Conservation (phyloP, 2,797 vertebrate species). For the Prionace glauca region DNA sequence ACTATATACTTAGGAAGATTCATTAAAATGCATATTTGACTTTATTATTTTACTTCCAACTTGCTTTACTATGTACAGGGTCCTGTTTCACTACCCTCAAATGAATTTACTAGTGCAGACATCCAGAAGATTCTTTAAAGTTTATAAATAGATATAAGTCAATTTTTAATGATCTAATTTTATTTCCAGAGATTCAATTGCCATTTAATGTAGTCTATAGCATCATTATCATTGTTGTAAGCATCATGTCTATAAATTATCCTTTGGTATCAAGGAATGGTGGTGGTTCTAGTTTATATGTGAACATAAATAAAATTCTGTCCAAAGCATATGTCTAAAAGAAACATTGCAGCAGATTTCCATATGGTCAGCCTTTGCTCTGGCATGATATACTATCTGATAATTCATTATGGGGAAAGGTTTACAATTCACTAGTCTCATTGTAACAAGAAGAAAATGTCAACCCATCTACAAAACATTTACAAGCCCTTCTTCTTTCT, state of each 20-base stretch:
- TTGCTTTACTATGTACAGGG: not conserved
- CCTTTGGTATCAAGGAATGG: constrained; percentile 24
- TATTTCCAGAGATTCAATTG: constrained; percentile 32
- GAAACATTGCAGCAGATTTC: constrained; percentile 43
- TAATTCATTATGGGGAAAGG: constrained; percentile 52
- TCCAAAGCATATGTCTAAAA: constrained; percentile 43
- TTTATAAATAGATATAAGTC: not conserved
- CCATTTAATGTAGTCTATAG: constrained; percentile 24
- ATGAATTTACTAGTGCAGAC: constrained; percentile 7
- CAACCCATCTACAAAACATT: constrained; percentile 54
- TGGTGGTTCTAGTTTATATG: constrained; percentile 50
- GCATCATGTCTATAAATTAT: constrained; percentile 31
- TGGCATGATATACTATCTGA: constrained; percentile 42
- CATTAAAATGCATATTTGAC: not conserved
- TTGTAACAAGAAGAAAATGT: constrained; percentile 56
- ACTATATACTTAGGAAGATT: not conserved
- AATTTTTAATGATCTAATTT: constrained; percentile 35
- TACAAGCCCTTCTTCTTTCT: constrained; percentile 55
- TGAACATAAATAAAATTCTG: constrained; percentile 47
- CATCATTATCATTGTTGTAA: constrained; percentile 34
- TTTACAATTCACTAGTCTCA: constrained; percentile 50
- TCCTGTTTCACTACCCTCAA: constrained; percentile 7
- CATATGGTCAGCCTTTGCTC: constrained; percentile 42
- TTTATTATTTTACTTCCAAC: constrained; percentile 1
- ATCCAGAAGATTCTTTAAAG: constrained; percentile 12